Conservation (phyloP, 2,888 invertebrate species). For the Isoperla grammatica region DNA sequence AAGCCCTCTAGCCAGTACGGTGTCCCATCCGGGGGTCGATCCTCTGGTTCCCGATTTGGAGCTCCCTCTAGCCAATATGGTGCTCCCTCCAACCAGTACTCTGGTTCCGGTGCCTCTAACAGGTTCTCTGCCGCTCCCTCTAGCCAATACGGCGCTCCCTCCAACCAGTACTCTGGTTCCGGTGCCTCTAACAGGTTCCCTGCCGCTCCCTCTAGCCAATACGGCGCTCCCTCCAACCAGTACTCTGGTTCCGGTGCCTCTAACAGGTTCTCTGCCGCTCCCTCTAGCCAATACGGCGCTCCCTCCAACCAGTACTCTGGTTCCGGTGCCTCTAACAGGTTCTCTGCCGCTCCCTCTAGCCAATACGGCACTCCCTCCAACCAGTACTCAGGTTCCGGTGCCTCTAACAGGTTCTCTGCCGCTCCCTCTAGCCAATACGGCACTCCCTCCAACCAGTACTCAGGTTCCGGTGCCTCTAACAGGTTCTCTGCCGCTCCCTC, state of each 20-base stretch:
- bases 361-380: slow-evolving; percentile 11
- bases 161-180: slow-evolving; percentile 22
- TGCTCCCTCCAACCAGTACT: background rate
- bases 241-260: slow-evolving; percentile 23
- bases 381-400: background rate
- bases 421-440: slow-evolving; percentile 18
- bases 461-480: background rate
- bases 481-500: background rate
- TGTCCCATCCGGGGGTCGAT: slow-evolving; percentile 15
- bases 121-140: slow-evolving; percentile 17
- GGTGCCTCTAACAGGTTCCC: slow-evolving; percentile 33
- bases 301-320: slow-evolving; percentile 35
- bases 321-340: slow-evolving; percentile 26
- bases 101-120: no score
- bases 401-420: background rate
- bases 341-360: slow-evolving; percentile 7
- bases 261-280: slow-evolving; percentile 28
- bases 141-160: slow-evolving; percentile 23
- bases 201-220: background rate
- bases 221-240: background rate
- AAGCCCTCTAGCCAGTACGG: slow-evolving; percentile 25
- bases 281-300: slow-evolving; percentile 20
- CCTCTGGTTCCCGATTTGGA: no score
- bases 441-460: slow-evolving; percentile 5
- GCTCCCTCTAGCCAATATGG: background rate